Evolutionary conservation across 2,797 vertebrate genomes (phyloP).

Genomic region (Simalia tracyae): DNA sequence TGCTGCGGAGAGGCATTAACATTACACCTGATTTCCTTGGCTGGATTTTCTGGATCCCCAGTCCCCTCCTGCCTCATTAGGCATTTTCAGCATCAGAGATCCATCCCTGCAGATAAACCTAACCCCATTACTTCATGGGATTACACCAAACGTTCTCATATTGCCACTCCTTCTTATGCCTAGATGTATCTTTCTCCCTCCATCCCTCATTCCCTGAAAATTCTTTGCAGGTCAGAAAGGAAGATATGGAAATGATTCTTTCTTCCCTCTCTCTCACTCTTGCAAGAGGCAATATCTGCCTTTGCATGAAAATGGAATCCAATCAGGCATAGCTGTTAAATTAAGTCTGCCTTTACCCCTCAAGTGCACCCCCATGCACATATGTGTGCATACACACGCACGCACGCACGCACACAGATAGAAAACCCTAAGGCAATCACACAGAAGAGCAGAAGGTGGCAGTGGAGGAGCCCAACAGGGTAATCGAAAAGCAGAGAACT

Average conservation of each 20-base stretch:
- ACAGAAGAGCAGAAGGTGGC: not conserved
- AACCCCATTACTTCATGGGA: not conserved
- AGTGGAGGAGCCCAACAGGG: too few relatives aligned
- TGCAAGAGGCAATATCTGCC: fast-evolving
- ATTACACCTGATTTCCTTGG: not conserved
- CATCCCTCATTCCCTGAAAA: not conserved
- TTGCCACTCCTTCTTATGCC: not conserved
- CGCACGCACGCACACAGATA: not conserved
- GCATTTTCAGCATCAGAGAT: not conserved
- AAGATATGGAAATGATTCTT: not conserved
- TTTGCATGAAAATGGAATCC: not conserved
- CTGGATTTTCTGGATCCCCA: not conserved
- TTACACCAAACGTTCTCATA: not conserved
- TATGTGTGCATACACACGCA: too few relatives aligned
- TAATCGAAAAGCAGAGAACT: not conserved
- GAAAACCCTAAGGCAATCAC: not conserved
- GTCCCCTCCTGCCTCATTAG: too few relatives aligned
- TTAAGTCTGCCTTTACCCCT: not conserved
- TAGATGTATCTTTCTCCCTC: not conserved
- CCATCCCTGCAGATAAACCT: not conserved
- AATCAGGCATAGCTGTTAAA: slow-evolving; percentile 26
- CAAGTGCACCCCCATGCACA: not conserved
- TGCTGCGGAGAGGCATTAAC: not conserved
- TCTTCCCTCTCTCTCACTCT: not conserved
- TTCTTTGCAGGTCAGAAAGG: not conserved